Conservation (phyloP, 1,140 invertebrate species). For the Thrips palmi region DNA sequence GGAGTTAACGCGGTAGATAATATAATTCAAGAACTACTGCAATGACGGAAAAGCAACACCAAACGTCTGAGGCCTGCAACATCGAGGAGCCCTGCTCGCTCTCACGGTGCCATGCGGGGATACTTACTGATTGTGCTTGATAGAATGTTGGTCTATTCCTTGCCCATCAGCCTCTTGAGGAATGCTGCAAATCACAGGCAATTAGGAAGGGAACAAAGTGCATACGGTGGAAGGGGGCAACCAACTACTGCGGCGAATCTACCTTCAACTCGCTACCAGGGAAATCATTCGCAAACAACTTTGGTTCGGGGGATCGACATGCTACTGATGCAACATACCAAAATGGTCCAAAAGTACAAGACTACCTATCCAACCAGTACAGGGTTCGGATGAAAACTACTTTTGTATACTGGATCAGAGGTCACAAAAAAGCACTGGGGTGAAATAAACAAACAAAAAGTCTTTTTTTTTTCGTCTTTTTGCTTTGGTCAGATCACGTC, state of each 20-base stretch:
- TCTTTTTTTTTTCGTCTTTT: background rate
- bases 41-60: too few species aligned
- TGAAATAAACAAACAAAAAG: background rate
- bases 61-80: too few species aligned
- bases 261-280: constrained; percentile 6
- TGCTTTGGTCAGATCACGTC: background rate
- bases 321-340: constrained; percentile 1
- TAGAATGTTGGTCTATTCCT: too few species aligned
- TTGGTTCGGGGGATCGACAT: background rate
- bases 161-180: constrained; percentile 56
- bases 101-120: too few species aligned
- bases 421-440: background rate
- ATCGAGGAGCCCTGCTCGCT: too few species aligned
- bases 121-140: too few species aligned
- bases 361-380: background rate
- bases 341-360: background rate
- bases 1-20: too few species aligned
- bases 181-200: constrained; percentile 41
- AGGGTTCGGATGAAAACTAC: background rate
- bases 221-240: constrained; percentile 1
- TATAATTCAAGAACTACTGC: too few species aligned
- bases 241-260: constrained; percentile 5
- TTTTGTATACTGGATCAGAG: background rate
- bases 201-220: too few species aligned
- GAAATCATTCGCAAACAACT: constrained; percentile 7